These are phyloP conservation scores for Babylonia areolata DNA, from an alignment of 1,140 invertebrate genomes.

Conservation along the genomic window DNA sequence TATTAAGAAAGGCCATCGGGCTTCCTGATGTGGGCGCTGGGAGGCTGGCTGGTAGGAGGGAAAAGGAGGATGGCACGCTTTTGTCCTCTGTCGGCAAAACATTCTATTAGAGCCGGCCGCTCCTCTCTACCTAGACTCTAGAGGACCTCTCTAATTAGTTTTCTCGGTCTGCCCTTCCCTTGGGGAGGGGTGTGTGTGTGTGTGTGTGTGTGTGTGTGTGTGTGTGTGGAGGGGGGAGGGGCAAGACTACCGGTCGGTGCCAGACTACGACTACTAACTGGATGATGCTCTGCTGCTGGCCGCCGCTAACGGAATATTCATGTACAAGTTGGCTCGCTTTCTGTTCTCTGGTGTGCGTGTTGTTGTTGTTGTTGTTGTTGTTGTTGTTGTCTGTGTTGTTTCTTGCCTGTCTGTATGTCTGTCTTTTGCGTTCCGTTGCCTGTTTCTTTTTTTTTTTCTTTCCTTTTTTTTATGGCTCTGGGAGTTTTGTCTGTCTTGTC, in stretches of 20 bases:
- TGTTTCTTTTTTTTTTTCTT: neutral
- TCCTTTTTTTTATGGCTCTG: neutral
- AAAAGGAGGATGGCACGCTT: neutral
- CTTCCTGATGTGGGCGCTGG: neutral
- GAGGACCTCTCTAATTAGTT: conserved; percentile 26
- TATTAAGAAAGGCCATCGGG: conserved; percentile 37
- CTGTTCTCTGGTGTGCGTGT: neutral
- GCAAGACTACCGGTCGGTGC: too few species aligned
- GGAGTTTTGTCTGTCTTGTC: neutral
- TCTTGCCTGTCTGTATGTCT: neutral
- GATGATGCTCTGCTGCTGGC: too few species aligned
- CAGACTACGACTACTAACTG: too few species aligned
- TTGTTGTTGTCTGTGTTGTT: neutral
- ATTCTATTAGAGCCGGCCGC: conserved; percentile 19
- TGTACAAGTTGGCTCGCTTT: conserved; percentile 14
- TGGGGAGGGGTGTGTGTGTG: neutral
- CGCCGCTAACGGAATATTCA: conserved; percentile 27
- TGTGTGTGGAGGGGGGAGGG: too few species aligned
- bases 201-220: too few species aligned
- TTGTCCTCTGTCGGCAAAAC: neutral
- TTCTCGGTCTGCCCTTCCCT: neutral
- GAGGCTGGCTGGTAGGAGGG: too few species aligned
- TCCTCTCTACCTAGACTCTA: neutral
- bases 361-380: neutral
- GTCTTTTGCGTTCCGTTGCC: neutral